Evolutionary conservation across 1,140 invertebrate genomes (phyloP), one percentile per base, ranked within the genome.

Genomic region (Drosophila willistoni): DNA sequence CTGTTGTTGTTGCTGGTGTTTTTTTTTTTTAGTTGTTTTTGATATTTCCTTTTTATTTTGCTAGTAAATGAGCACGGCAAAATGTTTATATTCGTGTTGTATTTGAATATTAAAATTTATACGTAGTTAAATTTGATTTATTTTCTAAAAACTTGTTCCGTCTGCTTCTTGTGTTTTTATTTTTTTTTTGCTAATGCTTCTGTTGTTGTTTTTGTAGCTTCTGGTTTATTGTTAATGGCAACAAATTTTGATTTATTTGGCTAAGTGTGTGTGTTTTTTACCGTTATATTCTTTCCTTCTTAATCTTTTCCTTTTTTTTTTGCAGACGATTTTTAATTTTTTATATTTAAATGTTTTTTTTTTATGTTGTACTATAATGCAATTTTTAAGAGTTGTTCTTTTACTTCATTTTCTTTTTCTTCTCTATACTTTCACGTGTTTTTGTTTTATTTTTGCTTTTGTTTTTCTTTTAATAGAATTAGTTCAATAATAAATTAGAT

Each of bases 241-340:
- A 79, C 83, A 85, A 87, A 87, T 87, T 89, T 87, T 89, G 83
- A 87, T 87, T 86, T 83, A 86, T 77, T 89, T 87, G 67, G 89
- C 83, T 87, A 87, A 80, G 67, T 70, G 29, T 29, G 5, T 70
- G 29, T 65, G 34, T 64, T 55, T 22, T 55, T 47, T 22, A 10
- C 0, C 34, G 13, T 25, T 55, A 3, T 33, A 25, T 60, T 39
- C 29, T 75, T 41, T 39, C 42, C 61, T 59, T 47, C 59, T 61
- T 55, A 9, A 36, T 17, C 14, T 39, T 25, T 64, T 69, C 7
- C 5, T 55, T 22, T 55, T 47, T 22, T 25, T 2, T 63, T 70
- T 5, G 54, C 69, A 10, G 44, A 51, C 19, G 9, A 51, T 51
- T 51, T 9, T 51, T 51, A 22, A 51, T 61, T 7, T 29, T 60